Conservation (phyloP, 2,888 invertebrate genomes). For the Drosophila suboccidentalis region DNA sequence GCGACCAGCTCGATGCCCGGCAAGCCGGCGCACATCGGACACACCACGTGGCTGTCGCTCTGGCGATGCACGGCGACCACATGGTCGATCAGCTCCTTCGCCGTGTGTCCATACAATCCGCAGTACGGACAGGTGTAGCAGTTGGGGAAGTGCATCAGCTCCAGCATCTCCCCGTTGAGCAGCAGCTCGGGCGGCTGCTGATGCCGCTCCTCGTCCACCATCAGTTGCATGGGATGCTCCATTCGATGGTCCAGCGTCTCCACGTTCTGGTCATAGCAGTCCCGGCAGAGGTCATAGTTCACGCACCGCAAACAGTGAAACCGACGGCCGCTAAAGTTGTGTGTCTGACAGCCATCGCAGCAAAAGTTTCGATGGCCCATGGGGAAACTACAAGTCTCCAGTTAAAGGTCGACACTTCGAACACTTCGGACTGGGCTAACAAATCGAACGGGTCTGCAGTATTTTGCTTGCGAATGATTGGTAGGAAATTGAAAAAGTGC, state of each 20-base stretch:
- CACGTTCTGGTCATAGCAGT: constrained; percentile 59
- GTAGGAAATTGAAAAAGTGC: constrained; percentile 28
- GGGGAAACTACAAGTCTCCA: not conserved
- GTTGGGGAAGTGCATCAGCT: constrained; percentile 61
- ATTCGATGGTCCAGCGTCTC: constrained; percentile 50
- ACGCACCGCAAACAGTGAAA: constrained; percentile 67
- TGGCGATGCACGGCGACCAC: constrained; percentile 51
- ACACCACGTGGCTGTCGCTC: constrained; percentile 60
- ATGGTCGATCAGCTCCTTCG: constrained; percentile 69
- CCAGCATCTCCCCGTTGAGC: constrained; percentile 44
- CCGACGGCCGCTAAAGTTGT: constrained; percentile 62
- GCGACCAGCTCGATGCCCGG: constrained; percentile 55
- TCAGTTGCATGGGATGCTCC: constrained; percentile 74
- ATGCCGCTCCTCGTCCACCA: constrained; percentile 24
- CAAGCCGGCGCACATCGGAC: constrained; percentile 64
- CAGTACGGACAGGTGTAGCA: constrained; percentile 71
- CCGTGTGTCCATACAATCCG: constrained; percentile 53
- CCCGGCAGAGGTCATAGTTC: constrained; percentile 68
- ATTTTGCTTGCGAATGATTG: constrained; percentile 5
- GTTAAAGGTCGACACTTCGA: constrained; percentile 7
- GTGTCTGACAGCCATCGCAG: constrained; percentile 68
- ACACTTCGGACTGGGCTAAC: constrained; percentile 2
- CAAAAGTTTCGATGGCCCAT: constrained; percentile 62
- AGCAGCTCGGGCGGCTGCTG: constrained; percentile 36
- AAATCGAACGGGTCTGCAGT: constrained; percentile 14